These are phyloP conservation scores for Limonius californicus DNA, from an alignment of 1,140 invertebrate genomes.

Conservation along the genomic window DNA sequence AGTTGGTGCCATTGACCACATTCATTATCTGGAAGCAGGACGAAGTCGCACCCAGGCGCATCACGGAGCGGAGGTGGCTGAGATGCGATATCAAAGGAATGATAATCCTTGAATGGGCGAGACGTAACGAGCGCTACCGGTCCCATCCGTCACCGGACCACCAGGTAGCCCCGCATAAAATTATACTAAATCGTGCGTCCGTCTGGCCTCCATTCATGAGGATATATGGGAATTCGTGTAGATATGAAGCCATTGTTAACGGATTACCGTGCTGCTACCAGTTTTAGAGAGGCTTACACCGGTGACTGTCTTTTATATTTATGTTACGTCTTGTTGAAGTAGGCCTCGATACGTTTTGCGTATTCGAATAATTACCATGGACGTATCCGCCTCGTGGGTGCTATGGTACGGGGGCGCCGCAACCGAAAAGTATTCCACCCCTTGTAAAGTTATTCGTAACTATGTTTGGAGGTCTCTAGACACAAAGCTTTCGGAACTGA, in stretches of 20 bases:
- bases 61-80: constrained; percentile 17
- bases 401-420: no score
- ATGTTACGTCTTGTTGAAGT: constrained; percentile 3
- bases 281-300: constrained; percentile 33
- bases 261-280: constrained; percentile 40
- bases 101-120: constrained; percentile 44
- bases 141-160: constrained; percentile 44
- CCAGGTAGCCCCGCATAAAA: constrained; percentile 44
- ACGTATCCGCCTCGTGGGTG: no score
- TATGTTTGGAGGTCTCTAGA: neutral
- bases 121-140: constrained; percentile 39
- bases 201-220: constrained; percentile 39
- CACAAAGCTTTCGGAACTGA: constrained; percentile 7
- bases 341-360: no score
- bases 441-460: neutral
- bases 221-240: constrained; percentile 44
- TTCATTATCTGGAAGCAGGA: constrained; percentile 8
- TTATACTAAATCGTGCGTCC: constrained; percentile 47
- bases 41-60: constrained; percentile 7
- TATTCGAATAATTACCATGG: no score
- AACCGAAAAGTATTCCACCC: neutral
- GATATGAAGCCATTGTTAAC: constrained; percentile 44
- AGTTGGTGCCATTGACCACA: constrained; percentile 7
- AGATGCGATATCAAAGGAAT: constrained; percentile 40
- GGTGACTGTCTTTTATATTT: neutral